These are phyloP conservation scores for Diploscapter pachys DNA, from an alignment of 1,140 invertebrate species.

Conservation along the genomic window DNA sequence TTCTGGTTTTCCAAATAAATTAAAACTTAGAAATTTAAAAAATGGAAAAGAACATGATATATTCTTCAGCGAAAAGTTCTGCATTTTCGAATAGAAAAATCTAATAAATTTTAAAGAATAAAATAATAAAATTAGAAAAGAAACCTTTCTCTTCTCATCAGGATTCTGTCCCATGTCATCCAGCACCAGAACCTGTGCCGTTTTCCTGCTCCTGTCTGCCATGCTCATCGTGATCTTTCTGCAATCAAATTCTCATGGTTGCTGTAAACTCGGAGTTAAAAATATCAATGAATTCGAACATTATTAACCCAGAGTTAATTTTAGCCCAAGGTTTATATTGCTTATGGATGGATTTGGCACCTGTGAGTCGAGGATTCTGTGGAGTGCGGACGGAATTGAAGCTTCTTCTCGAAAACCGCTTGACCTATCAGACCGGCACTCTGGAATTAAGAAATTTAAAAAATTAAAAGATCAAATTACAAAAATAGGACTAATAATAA, in stretches of 20 bases:
- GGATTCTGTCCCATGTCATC: slow-evolving; percentile 67
- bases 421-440: slow-evolving; percentile 95
- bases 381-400: slow-evolving; percentile 75
- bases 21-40: too few relatives aligned
- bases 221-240: slow-evolving; percentile 95
- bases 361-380: slow-evolving; percentile 41
- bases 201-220: slow-evolving; percentile 92
- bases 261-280: too few relatives aligned
- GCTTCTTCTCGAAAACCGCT: slow-evolving; percentile 89
- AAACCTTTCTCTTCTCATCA: slow-evolving; percentile 38
- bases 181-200: slow-evolving; percentile 85
- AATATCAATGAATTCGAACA: too few relatives aligned
- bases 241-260: too few relatives aligned
- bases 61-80: slow-evolving; percentile 9
- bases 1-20: too few relatives aligned
- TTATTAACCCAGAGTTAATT: too few relatives aligned
- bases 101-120: too few relatives aligned
- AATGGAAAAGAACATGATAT: too few relatives aligned
- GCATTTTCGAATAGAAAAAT: background rate
- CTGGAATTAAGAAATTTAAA: slow-evolving; percentile 60
- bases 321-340: too few relatives aligned
- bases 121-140: background rate
- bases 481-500: background rate
- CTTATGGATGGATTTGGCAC: too few relatives aligned
- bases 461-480: slow-evolving; percentile 4